Evolutionary conservation across 2,888 invertebrate species (phyloP).

Genomic region (Noctua janthina): DNA sequence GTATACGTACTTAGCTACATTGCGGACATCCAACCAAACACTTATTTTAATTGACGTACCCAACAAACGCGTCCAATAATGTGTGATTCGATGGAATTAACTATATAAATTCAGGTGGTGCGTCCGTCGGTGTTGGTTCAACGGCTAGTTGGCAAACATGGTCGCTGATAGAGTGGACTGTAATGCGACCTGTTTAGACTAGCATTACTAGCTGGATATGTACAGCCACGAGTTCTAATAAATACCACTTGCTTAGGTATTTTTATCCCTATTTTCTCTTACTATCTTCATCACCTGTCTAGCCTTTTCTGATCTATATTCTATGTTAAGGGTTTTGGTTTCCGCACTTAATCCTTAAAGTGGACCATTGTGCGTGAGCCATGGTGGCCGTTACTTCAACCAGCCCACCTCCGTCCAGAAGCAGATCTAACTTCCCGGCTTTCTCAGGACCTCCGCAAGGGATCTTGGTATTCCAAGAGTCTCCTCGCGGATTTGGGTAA

Average conservation of each 20-base stretch:
- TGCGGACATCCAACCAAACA: slow-evolving; percentile 21
- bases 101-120: slow-evolving; percentile 22
- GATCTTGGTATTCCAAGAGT: too few relatives aligned
- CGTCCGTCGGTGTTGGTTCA: slow-evolving; percentile 21
- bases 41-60: slow-evolving; percentile 20
- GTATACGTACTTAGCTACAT: not conserved
- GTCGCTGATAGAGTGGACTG: slow-evolving; percentile 8
- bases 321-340: too few relatives aligned
- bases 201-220: not conserved
- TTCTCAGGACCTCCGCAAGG: too few relatives aligned
- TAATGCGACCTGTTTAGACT: slow-evolving; percentile 26
- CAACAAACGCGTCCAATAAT: slow-evolving; percentile 21
- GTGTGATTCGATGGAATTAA: slow-evolving; percentile 30
- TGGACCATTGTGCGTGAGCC: too few relatives aligned
- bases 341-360: too few relatives aligned
- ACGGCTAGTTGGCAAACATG: slow-evolving; percentile 25
- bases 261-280: not conserved
- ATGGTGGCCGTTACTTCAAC: too few relatives aligned
- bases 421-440: too few relatives aligned
- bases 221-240: not conserved
- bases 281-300: not conserved
- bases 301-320: too few relatives aligned
- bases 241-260: not conserved
- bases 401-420: too few relatives aligned
- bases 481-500: too few relatives aligned